A percentile compares a stretch with the other conserved stretches of the same genome.
phyloP scores from a whole-genome alignment of 2,888 invertebrate species.

The Steinernema hermaphroditum region DNA sequence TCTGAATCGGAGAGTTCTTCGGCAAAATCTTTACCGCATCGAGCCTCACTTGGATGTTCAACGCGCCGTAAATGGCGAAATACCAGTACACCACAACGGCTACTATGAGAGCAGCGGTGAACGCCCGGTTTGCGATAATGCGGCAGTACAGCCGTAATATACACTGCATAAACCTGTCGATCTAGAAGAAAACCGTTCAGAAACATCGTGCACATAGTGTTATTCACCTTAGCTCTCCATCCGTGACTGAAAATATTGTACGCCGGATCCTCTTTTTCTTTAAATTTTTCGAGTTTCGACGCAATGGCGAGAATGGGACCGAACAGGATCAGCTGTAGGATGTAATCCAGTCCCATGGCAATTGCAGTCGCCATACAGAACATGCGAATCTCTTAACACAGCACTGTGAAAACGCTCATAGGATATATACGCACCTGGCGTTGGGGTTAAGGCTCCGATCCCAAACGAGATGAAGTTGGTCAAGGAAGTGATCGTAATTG shows the following conservation, averaged over 20 bases:
- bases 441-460: slow-evolving; percentile 64
- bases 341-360: slow-evolving; percentile 62
- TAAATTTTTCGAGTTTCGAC: slow-evolving; percentile 48
- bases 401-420: neutral
- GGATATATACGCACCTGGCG: slow-evolving; percentile 55
- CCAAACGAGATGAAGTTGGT: slow-evolving; percentile 66
- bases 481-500: slow-evolving; percentile 64
- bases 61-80: slow-evolving; percentile 43
- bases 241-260: slow-evolving; percentile 35
- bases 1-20: slow-evolving; percentile 60
- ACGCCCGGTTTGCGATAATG: slow-evolving; percentile 48
- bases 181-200: slow-evolving; percentile 35
- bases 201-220: slow-evolving; percentile 32
- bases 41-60: slow-evolving; percentile 46
- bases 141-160: slow-evolving; percentile 51
- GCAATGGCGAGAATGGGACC: slow-evolving; percentile 61
- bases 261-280: slow-evolving; percentile 3
- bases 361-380: slow-evolving; percentile 64
- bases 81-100: slow-evolving; percentile 51
- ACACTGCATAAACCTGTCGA: slow-evolving; percentile 46
- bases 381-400: slow-evolving; percentile 57
- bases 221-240: slow-evolving; percentile 45
- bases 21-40: slow-evolving; percentile 64
- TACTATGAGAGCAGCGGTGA: slow-evolving; percentile 43
- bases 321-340: slow-evolving; percentile 60